These are phyloP conservation scores for Typhlichthys eigenmanni DNA, from an alignment of 2,797 vertebrate genomes.

Conservation along the genomic window DNA sequence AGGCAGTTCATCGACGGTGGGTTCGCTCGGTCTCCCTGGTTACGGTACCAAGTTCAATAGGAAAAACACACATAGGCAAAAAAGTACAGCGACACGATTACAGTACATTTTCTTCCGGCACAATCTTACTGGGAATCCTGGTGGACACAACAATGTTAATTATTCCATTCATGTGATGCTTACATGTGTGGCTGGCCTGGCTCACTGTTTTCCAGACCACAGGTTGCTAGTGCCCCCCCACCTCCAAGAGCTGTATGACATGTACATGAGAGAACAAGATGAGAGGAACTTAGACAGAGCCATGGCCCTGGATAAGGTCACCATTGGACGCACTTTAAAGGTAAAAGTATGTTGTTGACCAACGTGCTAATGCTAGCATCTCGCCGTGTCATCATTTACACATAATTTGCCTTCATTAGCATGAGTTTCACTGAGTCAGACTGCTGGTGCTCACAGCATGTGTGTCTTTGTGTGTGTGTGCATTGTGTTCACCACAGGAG, in stretches of 20 bases:
- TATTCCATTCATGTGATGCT: not conserved
- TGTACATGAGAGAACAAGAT: conserved; percentile 82
- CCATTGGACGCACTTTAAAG: conserved; percentile 78
- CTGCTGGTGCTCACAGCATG: not conserved
- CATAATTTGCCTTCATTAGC: not conserved
- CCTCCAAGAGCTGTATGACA: conserved; percentile 85
- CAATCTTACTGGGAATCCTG: not conserved
- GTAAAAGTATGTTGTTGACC: conserved; percentile 51
- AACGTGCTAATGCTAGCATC: too few relatives aligned
- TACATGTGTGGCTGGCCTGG: conserved; percentile 5
- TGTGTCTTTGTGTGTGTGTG: not conserved
- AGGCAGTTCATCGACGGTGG: conserved; percentile 81
- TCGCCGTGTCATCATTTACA: not conserved
- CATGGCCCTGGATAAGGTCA: conserved; percentile 78
- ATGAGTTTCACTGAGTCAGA: not conserved
- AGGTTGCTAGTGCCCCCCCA: conserved; percentile 81
- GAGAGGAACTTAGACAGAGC: conserved; percentile 82
- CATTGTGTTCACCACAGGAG: conserved; percentile 69
- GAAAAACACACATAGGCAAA: too few relatives aligned
- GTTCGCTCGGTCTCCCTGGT: not conserved
- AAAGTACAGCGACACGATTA: too few relatives aligned
- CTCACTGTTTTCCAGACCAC: conserved; percentile 74
- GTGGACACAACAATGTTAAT: conserved; percentile 1
- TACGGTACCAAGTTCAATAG: too few relatives aligned
- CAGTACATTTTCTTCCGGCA: not conserved